Evolutionary conservation across 2,888 invertebrate genomes (phyloP).

Genomic region (Ganaspis brasiliensis): DNA sequence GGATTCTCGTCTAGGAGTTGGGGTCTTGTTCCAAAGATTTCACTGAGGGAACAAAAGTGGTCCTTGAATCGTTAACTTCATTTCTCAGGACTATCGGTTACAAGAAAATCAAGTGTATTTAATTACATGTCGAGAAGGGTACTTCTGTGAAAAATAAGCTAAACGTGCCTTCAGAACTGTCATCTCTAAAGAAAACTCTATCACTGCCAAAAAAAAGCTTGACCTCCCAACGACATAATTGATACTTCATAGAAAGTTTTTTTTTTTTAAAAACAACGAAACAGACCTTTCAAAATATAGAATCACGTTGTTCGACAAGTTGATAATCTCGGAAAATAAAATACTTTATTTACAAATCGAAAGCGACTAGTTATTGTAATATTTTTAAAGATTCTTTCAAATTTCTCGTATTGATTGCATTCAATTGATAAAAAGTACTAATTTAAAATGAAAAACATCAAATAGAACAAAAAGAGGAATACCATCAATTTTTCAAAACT

Average conservation of each 20-base stretch:
- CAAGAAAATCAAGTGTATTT: slow-evolving; percentile 44
- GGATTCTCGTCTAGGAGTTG: slow-evolving; percentile 19
- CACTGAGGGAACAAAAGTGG: slow-evolving; percentile 6
- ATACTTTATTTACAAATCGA: no score
- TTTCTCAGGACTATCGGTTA: slow-evolving; percentile 41
- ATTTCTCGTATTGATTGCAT: no score
- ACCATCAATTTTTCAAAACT: no score
- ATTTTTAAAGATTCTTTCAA: no score
- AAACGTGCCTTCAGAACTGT: neutral
- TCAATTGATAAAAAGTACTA: no score
- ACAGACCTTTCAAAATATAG: neutral
- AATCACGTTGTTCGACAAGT: no score
- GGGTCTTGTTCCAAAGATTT: slow-evolving; percentile 26
- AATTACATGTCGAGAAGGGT: slow-evolving; percentile 17
- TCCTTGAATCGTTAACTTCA: slow-evolving; percentile 32
- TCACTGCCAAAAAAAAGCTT: neutral
- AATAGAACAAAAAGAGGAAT: no score
- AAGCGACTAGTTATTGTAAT: no score
- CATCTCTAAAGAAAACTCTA: neutral
- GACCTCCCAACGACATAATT: slow-evolving; percentile 55
- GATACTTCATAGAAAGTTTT: slow-evolving; percentile 54
- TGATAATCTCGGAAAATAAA: no score
- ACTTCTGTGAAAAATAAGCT: slow-evolving; percentile 30
- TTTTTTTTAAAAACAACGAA: neutral
- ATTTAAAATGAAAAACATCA: no score